Percentiles rank a stretch among this genome's conserved stretches.
These are phyloP conservation scores for Leptopilina myrica DNA, from an alignment of 2,888 invertebrate genomes.

Conservation along the genomic window DNA sequence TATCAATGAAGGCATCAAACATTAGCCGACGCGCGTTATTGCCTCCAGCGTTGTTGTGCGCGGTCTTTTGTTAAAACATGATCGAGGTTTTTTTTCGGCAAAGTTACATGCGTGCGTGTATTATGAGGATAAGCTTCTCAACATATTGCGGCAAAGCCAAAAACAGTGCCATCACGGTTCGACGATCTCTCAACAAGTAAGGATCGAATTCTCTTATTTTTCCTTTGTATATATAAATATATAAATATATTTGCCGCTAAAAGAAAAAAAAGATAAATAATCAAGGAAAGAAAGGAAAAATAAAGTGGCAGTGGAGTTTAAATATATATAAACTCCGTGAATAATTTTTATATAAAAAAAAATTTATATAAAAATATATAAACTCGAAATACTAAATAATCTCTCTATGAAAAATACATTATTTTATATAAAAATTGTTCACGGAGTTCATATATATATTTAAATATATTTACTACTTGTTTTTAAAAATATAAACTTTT, in stretches of 20 bases:
- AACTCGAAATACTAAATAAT: no score
- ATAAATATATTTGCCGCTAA: not conserved
- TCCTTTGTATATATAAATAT: not conserved
- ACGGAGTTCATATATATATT: no score
- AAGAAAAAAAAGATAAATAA: not conserved
- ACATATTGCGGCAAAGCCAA: slow-evolving; percentile 73
- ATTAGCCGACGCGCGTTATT: slow-evolving; percentile 1
- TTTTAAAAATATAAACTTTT: no score
- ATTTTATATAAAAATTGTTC: no score
- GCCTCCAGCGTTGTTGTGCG: slow-evolving; percentile 13
- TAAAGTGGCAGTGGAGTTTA: no score
- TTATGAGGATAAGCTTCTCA: slow-evolving; percentile 68
- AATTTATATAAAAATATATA: no score
- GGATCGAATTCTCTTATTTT: slow-evolving; percentile 41
- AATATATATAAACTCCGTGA: no score
- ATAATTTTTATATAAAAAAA: no score
- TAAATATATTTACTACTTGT: no score
- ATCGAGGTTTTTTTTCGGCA: slow-evolving; percentile 57
- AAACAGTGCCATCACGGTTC: slow-evolving; percentile 56
- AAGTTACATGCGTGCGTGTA: slow-evolving; percentile 65
- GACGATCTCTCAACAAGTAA: slow-evolving; percentile 14
- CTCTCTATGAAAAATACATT: no score
- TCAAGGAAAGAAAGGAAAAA: no score
- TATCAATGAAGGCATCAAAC: slow-evolving; percentile 16
- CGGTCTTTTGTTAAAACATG: slow-evolving; percentile 47